Base-by-base conservation (phyloP, 2,888 invertebrate genomes). In the Tortricodes alternella region DNA sequence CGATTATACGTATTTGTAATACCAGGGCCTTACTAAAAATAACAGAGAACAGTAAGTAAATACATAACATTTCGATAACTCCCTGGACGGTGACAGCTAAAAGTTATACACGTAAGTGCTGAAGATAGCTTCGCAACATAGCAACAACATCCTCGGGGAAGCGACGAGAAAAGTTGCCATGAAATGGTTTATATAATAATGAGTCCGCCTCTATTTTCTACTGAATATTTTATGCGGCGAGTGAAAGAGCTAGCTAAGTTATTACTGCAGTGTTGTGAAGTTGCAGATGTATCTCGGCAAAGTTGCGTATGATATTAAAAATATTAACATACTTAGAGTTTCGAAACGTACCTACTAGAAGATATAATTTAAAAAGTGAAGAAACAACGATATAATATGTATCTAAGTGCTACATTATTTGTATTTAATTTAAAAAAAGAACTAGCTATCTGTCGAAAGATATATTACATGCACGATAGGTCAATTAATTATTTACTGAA, bases 201-300 rank as follows among this genome's bases (percentile, higher is more conserved):
- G 75, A 74, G 69, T 70, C 65, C 61, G 62, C 68, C 62, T 66
- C 67, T 66, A 62, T 70, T 70, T 62, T 67, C 63, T 64, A 51
- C 64, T 82, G 77, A 80, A 81, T 80, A 82, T 80, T 82, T 81
- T 74, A 80, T 65, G 62, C 53, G 53, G 63, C 56, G 64, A 70
- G 67, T 65, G 68, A 51, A 46, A 44, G 41, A 44, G 51, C 37
- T 19, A 23, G 55, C 44, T 49, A 46, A 55, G 55, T 55, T 55
- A 50, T 59, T 29, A 55, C 46, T 39, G 58, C 56, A 44, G 50
- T 29, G 49, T 39, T 43, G 43, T 15, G 46, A 11, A 9, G 38
- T 37, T 38, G 50, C 44, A 50, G 49, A 49, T 48, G 43, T 44
- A 50, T 23, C 21, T 23, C 44, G 37, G 29, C 16, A 9, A 39